These are phyloP conservation scores for Agonum fuliginosum DNA, from an alignment of 2,888 invertebrate species.

Conservation along the genomic window DNA sequence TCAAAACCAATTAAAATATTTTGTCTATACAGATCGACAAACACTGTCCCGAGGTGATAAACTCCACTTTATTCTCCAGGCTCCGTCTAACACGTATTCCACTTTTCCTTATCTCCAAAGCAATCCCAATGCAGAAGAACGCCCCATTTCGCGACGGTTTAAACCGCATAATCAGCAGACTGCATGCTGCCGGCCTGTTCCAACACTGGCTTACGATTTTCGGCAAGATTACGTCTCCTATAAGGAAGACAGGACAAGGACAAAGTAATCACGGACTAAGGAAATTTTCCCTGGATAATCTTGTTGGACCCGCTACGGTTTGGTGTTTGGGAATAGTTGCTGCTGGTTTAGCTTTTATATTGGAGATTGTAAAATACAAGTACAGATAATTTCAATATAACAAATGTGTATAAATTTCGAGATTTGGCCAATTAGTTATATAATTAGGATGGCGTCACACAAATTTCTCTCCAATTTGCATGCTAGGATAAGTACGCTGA, in stretches of 20 bases:
- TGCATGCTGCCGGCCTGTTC: slow-evolving; percentile 37
- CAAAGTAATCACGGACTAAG: neutral
- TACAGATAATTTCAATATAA: too few relatives aligned
- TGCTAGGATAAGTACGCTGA: too few relatives aligned
- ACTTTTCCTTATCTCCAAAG: slow-evolving; percentile 26
- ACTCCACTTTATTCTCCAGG: neutral
- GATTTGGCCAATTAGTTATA: too few relatives aligned
- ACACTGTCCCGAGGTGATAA: slow-evolving; percentile 5
- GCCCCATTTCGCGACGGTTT: slow-evolving; percentile 27
- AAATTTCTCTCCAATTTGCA: too few relatives aligned
- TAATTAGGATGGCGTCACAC: too few relatives aligned
- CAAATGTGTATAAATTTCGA: too few relatives aligned
- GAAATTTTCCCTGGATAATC: neutral
- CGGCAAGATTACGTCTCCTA: neutral
- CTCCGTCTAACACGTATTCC: neutral
- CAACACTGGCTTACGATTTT: slow-evolving; percentile 19
- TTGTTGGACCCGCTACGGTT: neutral
- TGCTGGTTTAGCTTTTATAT: neutral
- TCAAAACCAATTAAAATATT: too few relatives aligned
- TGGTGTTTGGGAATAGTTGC: neutral
- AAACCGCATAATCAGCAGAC: slow-evolving; percentile 5
- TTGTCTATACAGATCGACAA: too few relatives aligned
- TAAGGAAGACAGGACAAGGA: neutral
- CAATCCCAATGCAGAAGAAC: slow-evolving; percentile 31
- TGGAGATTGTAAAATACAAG: neutral